A percentile compares a stretch with the other conserved stretches of the same genome.
Evolutionary conservation across 2,797 vertebrate genomes (phyloP).

Genomic region (Threskiornis aethiopicus): DNA sequence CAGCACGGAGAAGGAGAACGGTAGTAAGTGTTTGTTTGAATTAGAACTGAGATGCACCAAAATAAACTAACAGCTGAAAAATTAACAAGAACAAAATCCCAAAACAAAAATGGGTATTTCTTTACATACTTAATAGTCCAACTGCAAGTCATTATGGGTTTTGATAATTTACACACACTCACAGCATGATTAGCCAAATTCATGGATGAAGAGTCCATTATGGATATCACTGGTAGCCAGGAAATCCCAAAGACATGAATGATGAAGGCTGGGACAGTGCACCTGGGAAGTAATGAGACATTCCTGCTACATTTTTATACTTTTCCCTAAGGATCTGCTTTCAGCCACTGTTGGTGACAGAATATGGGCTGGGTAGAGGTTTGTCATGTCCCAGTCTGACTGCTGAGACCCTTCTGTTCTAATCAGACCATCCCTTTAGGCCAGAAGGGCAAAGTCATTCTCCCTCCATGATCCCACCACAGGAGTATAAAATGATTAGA

Average conservation of each 20-base stretch:
- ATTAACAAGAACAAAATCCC: not conserved
- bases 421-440: not conserved
- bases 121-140: not conserved
- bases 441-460: not conserved
- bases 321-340: not conserved
- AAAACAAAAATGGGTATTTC: not conserved
- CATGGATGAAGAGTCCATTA: not conserved
- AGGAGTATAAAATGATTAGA: not conserved
- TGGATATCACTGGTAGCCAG: not conserved
- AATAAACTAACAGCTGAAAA: not conserved
- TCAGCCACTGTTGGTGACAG: not conserved
- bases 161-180: not conserved
- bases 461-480: not conserved
- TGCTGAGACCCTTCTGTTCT: not conserved
- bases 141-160: not conserved
- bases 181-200: not conserved
- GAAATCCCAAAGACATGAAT: not conserved
- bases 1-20: not conserved
- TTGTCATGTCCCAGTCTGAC: not conserved
- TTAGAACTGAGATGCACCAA: not conserved
- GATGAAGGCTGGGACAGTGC: not conserved
- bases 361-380: not conserved
- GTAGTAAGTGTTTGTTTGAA: not conserved
- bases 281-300: not conserved
- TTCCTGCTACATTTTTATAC: not conserved